Conservation (phyloP, 2,113 vertebrate species). For the Ascaphus truei region DNA sequence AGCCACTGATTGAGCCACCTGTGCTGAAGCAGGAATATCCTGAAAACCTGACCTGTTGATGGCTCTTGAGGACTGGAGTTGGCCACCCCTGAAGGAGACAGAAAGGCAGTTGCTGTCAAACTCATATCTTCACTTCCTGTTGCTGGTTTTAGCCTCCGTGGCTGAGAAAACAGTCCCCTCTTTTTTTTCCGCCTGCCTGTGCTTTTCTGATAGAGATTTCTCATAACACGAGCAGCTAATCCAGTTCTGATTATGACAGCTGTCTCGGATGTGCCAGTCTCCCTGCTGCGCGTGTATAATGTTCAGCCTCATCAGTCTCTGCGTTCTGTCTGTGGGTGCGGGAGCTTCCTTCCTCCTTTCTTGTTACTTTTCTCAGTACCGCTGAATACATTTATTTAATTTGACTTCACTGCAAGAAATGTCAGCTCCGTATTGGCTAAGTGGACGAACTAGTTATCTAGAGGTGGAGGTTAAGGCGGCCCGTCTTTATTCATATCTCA, state of each 20-base stretch:
- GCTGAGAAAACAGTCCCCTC: slow-evolving; percentile 14
- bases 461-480: not conserved
- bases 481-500: too few relatives aligned
- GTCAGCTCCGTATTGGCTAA: slow-evolving; percentile 8
- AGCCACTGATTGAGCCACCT: too few relatives aligned
- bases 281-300: not conserved
- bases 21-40: too few relatives aligned
- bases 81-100: too few relatives aligned
- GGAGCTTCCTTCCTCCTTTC: slow-evolving; percentile 19
- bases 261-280: not conserved
- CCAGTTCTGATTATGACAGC: slow-evolving; percentile 1
- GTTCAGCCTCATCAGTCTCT: not conserved
- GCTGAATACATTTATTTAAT: too few relatives aligned
- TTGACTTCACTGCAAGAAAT: slow-evolving; percentile 9
- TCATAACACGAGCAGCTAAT: not conserved
- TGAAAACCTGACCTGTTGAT: too few relatives aligned
- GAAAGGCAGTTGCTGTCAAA: not conserved
- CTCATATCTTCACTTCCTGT: slow-evolving; percentile 27
- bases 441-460: not conserved
- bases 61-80: too few relatives aligned
- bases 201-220: slow-evolving; percentile 3
- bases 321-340: not conserved
- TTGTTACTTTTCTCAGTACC: not conserved
- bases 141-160: not conserved
- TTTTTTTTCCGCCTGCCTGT: not conserved